These are phyloP conservation scores for Bungarus multicinctus DNA, from an alignment of 2,113 vertebrate genomes.

Conservation along the genomic window DNA sequence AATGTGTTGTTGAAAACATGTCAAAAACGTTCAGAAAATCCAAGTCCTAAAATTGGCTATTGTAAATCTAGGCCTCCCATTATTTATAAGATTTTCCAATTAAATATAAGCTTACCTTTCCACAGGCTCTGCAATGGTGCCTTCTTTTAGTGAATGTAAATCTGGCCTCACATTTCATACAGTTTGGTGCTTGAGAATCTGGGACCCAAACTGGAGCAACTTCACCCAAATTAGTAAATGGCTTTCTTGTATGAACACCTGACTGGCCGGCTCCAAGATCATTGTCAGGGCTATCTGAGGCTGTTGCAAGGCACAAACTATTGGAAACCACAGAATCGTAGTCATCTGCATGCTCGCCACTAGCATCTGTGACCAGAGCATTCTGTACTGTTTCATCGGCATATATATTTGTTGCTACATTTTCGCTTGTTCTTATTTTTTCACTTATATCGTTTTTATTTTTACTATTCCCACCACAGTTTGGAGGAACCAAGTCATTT, in stretches of 20 bases:
- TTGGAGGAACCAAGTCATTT: slow-evolving; percentile 77
- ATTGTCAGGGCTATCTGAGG: slow-evolving; percentile 91
- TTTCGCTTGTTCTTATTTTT: slow-evolving; percentile 65
- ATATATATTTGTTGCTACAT: slow-evolving; percentile 53
- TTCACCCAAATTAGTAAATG: slow-evolving; percentile 85
- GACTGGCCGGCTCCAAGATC: slow-evolving; percentile 91
- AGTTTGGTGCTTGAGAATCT: slow-evolving; percentile 95
- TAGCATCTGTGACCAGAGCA: slow-evolving; percentile 65
- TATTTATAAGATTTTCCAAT: not conserved
- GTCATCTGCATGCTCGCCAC: slow-evolving; percentile 75
- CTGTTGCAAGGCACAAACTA: slow-evolving; percentile 72
- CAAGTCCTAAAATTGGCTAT: not conserved
- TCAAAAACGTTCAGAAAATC: slow-evolving; percentile 7
- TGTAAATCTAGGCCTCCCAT: not conserved
- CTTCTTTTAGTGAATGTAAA: slow-evolving; percentile 99
- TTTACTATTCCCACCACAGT: slow-evolving; percentile 77
- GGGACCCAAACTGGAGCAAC: slow-evolving; percentile 98
- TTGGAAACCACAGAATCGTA: slow-evolving; percentile 70
- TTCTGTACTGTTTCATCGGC: slow-evolving; percentile 67
- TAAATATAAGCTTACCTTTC: slow-evolving; percentile 82
- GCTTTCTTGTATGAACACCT: slow-evolving; percentile 78
- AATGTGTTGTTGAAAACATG: not conserved
- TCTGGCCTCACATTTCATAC: slow-evolving; percentile 96
- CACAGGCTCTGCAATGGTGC: slow-evolving; percentile 98
- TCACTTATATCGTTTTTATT: slow-evolving; percentile 88